phyloP scores from a whole-genome alignment of 2,888 invertebrate species.

The Latrodectus hesperus region DNA sequence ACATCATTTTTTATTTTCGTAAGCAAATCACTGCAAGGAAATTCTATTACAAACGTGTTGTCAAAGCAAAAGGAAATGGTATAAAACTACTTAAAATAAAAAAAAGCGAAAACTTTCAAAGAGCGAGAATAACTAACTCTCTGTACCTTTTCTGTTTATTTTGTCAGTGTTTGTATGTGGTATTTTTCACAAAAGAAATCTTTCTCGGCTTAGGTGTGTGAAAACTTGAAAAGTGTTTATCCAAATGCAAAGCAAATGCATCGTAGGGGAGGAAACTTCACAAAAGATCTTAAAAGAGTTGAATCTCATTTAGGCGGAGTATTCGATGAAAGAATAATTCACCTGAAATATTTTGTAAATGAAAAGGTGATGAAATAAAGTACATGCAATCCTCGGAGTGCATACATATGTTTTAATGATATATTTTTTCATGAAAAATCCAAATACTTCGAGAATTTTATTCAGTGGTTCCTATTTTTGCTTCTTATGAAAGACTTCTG shows the following conservation, averaged over 20 bases:
- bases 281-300: constrained; percentile 38
- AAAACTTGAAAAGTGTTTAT: constrained; percentile 40
- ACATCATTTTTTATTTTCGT: background rate
- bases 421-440: background rate
- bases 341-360: constrained; percentile 7
- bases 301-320: constrained; percentile 63
- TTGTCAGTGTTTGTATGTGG: constrained; percentile 44
- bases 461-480: no score
- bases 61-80: background rate
- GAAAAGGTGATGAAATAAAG: constrained; percentile 6
- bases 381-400: background rate
- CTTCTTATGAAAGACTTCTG: no score
- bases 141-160: constrained; percentile 40
- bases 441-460: background rate
- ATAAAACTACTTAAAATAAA: background rate
- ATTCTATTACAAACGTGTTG: background rate
- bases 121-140: background rate
- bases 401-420: background rate
- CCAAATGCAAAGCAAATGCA: constrained; percentile 13
- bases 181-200: constrained; percentile 24
- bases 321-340: constrained; percentile 55
- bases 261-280: constrained; percentile 20
- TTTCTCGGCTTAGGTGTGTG: constrained; percentile 25
- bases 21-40: background rate
- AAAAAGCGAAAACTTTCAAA: constrained; percentile 1